phyloP scores from a whole-genome alignment of 2,113 vertebrate genomes.

The Sebastes fasciatus region DNA sequence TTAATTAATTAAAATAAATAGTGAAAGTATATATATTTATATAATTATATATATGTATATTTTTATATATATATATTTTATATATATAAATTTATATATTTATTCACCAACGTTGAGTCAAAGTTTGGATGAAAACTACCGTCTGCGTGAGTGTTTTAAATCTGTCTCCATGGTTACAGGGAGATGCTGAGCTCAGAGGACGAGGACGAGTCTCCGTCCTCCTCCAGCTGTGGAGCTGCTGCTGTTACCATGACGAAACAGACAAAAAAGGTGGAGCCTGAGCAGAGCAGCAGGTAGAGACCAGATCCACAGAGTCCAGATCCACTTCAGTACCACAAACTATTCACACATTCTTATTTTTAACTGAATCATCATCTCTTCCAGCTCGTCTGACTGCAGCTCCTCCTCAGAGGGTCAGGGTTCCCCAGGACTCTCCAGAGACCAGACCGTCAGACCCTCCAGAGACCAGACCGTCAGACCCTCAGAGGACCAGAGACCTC shows the following conservation, averaged over 20 bases:
- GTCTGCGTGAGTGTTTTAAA: neutral
- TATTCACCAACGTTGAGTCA: no score
- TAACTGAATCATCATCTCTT: neutral
- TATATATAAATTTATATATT: no score
- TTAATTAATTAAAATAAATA: no score
- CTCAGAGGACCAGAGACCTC: no score
- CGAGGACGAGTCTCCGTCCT: constrained; percentile 29
- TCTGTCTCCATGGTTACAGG: constrained; percentile 80
- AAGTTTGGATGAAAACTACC: no score
- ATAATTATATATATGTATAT: no score
- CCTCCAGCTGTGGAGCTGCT: constrained; percentile 49
- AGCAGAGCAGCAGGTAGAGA: constrained; percentile 49
- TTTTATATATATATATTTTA: no score
- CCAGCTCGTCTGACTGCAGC: constrained; percentile 6
- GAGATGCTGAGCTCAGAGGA: constrained; percentile 80
- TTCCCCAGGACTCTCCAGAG: neutral
- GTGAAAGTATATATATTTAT: no score
- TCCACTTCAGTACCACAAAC: neutral
- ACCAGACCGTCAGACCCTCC: neutral
- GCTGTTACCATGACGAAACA: neutral
- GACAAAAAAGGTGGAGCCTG: neutral
- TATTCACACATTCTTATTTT: neutral
- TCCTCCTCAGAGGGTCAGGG: neutral
- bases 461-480: neutral
- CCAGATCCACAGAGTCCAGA: neutral